Evolutionary conservation across 2,888 invertebrate genomes (phyloP).

Genomic region (Drosophila eohydei): DNA sequence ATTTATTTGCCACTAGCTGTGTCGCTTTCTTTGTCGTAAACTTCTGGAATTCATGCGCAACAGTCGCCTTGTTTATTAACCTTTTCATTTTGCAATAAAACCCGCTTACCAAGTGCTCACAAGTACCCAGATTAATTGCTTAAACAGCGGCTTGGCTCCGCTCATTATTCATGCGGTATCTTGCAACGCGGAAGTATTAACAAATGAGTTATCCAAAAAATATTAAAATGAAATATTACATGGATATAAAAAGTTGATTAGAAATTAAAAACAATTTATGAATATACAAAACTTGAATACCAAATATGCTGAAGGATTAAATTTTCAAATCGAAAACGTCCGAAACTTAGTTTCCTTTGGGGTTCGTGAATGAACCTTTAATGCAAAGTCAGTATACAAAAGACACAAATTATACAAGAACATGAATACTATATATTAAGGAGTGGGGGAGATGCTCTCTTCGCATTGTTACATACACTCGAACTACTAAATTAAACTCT

Average conservation of each 20-base stretch:
- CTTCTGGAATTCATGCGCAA: constrained; percentile 65
- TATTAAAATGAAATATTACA: background rate
- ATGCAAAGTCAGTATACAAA: background rate
- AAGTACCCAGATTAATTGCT: constrained; percentile 69
- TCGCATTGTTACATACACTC: constrained; percentile 5
- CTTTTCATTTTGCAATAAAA: constrained; percentile 70
- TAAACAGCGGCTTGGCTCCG: constrained; percentile 43
- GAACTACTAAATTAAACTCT: constrained; percentile 19
- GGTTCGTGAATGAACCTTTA: background rate
- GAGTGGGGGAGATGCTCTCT: constrained; percentile 7
- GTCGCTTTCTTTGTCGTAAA: constrained; percentile 74
- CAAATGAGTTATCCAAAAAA: constrained; percentile 31
- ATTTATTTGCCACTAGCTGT: constrained; percentile 65
- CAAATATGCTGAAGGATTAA: background rate
- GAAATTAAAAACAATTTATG: background rate
- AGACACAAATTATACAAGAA: constrained; percentile 7
- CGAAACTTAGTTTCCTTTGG: too few species aligned
- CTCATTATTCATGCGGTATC: constrained; percentile 64
- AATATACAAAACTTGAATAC: background rate
- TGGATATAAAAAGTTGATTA: constrained; percentile 1
- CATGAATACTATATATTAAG: constrained; percentile 2
- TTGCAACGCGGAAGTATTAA: constrained; percentile 68
- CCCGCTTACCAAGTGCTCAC: constrained; percentile 54
- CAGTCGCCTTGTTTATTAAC: constrained; percentile 73
- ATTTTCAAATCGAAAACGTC: too few species aligned